A percentile compares a stretch with the other conserved stretches of the same genome.
Conservation (phyloP, 1,140 invertebrate genomes). For the Meloidogyne exigua region DNA sequence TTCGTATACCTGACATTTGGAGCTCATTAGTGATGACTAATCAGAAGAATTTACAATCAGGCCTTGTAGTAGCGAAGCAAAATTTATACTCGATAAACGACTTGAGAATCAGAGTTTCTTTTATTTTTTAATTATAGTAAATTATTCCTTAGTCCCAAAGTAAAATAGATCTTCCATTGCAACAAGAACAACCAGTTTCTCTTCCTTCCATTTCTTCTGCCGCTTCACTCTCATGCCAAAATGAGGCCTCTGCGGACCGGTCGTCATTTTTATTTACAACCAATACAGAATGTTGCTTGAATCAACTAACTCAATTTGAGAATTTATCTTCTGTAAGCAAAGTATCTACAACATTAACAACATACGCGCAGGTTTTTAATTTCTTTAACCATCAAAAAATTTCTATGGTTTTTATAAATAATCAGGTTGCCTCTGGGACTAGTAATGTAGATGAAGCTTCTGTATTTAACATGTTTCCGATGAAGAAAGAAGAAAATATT, state of each 20-base stretch:
- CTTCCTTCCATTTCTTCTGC: background rate
- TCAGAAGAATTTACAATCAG: conserved; percentile 36
- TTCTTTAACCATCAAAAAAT: too few relatives aligned
- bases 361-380: background rate
- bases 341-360: background rate
- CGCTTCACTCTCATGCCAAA: background rate
- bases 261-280: background rate
- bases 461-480: background rate
- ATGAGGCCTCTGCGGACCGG: background rate
- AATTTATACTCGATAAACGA: conserved; percentile 14
- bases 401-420: too few relatives aligned
- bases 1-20: conserved; percentile 49
- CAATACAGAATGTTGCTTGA: background rate
- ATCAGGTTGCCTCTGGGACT: background rate
- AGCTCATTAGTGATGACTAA: conserved; percentile 21
- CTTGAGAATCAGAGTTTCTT: background rate
- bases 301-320: background rate
- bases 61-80: conserved; percentile 41
- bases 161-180: background rate
- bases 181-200: background rate
- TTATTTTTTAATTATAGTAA: background rate
- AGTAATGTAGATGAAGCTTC: background rate
- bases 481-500: background rate
- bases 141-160: background rate
- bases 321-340: background rate